Base-by-base conservation (phyloP, 2,888 invertebrate genomes). In the Rhamphomyia laevipes region DNA sequence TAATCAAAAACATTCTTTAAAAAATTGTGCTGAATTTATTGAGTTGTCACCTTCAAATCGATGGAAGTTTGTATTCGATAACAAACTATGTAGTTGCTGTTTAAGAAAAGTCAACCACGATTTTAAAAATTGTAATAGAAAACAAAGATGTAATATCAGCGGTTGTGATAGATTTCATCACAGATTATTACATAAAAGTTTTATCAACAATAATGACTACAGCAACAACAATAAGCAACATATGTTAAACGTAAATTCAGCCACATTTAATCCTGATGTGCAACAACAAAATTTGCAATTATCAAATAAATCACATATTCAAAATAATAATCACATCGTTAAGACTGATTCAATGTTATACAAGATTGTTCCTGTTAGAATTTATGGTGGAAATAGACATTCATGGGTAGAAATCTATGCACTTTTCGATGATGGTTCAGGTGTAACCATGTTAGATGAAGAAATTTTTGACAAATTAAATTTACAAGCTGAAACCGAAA, bases 291-390 rank as follows among this genome's bases (percentile, higher is more conserved):
- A 13, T 33, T n/a, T n/a, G n/a, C n/a, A 3, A 33, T 9, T 13
- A 5, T 21, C 5, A n/a, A n/a, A n/a, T n/a, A 33, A 11, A 33
- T 33, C 33, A 33, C 3, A 4, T 33, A 9, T 33, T 6, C 33
- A 11, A 13, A 11, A 9, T 33, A 33, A 33, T 33, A 33, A 33
- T 33, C 33, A 33, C 13, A 33, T 13, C 4, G 33, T 33, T 3
- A 11, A 33, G 33, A 4, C 33, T 6, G 13, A 33, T 9, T 4
- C 33, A 35, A 42, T 43, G n/a, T 46, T 52, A 6, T 54, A 51
- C 21, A 47, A 50, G 27, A 43, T 54, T 13, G 7, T 55, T 16
- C 51, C 54, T 0, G 38, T 52, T 4, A 51, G 46, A 11, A 10
- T 54, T 5, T 43, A 23, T 37, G 50, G 50, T 6, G 40, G 38